Percentiles rank a stretch among this genome's conserved stretches.
Conservation (phyloP, 2,888 invertebrate genomes). For the Tigriopus californicus region DNA sequence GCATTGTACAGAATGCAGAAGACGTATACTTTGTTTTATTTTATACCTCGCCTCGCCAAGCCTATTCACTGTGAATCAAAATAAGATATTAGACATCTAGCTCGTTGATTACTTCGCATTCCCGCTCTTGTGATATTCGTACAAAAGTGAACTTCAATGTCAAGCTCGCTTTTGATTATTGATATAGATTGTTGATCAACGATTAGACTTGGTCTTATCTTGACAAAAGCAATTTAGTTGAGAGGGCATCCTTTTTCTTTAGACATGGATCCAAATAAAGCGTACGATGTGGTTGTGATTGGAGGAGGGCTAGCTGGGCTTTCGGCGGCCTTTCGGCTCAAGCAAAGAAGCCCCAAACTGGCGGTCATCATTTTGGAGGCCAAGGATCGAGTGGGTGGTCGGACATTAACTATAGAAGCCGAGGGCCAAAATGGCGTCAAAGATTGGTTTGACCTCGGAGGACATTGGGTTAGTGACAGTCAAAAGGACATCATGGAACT, state of each 20-base stretch:
- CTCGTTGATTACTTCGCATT: too few relatives aligned
- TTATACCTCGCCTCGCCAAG: too few relatives aligned
- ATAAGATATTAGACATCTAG: too few relatives aligned
- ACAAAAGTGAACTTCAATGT: too few relatives aligned
- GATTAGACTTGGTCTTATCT: neutral
- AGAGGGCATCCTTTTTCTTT: neutral
- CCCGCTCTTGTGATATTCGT: too few relatives aligned
- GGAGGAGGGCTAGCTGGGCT: slow-evolving; percentile 23
- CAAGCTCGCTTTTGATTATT: too few relatives aligned
- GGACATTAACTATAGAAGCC: slow-evolving; percentile 24
- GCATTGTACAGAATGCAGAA: neutral
- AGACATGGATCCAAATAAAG: neutral
- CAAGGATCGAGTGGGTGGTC: slow-evolving; percentile 30
- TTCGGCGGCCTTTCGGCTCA: slow-evolving; percentile 26
- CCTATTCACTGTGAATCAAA: too few relatives aligned
- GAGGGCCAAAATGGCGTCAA: slow-evolving; percentile 22
- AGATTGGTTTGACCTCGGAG: slow-evolving; percentile 26
- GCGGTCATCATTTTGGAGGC: slow-evolving; percentile 28
- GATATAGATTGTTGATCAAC: neutral
- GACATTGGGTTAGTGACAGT: slow-evolving; percentile 28
- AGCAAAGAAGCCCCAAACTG: slow-evolving; percentile 22
- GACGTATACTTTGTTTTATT: neutral
- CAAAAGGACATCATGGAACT: slow-evolving; percentile 27
- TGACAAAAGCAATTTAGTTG: too few relatives aligned
- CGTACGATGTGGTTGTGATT: slow-evolving; percentile 21